Evolutionary conservation across 2,888 invertebrate species (phyloP).

Genomic region (Nineta flava): DNA sequence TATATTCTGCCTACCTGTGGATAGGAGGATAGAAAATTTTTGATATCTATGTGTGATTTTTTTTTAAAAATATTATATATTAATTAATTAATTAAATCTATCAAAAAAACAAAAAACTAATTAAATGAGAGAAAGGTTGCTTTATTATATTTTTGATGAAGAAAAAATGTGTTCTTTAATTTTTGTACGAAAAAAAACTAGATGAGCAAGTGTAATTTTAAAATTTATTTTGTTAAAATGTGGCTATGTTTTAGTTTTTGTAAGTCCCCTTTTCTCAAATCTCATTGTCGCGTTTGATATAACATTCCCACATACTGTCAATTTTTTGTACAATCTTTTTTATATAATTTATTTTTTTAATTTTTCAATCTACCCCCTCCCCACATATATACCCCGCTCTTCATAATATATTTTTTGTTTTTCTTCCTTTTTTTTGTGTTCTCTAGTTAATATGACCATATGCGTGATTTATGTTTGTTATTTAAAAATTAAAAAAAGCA

Average conservation of each 20-base stretch:
- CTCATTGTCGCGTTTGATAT: too few relatives aligned
- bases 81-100: constrained; percentile 4
- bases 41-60: constrained; percentile 7
- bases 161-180: too few relatives aligned
- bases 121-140: too few relatives aligned
- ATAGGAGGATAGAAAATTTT: constrained; percentile 1
- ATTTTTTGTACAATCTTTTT: constrained; percentile 1
- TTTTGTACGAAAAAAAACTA: too few relatives aligned
- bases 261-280: too few relatives aligned
- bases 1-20: constrained; percentile 2
- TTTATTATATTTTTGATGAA: too few relatives aligned
- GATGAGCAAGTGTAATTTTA: not conserved
- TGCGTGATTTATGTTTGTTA: constrained; percentile 6
- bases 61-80: constrained; percentile 3
- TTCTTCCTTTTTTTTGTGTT: not conserved
- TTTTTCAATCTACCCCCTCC: not conserved
- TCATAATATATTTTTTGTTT: not conserved
- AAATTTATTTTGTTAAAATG: too few relatives aligned
- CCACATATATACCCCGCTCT: not conserved
- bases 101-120: not conserved
- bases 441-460: constrained; percentile 1
- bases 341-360: not conserved
- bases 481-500: constrained; percentile 3
- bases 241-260: too few relatives aligned
- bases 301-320: not conserved